Evolutionary conservation across 2,113 vertebrate species (phyloP), one percentile per base, ranked within the genome.

Genomic region (Podarcis raffonei): DNA sequence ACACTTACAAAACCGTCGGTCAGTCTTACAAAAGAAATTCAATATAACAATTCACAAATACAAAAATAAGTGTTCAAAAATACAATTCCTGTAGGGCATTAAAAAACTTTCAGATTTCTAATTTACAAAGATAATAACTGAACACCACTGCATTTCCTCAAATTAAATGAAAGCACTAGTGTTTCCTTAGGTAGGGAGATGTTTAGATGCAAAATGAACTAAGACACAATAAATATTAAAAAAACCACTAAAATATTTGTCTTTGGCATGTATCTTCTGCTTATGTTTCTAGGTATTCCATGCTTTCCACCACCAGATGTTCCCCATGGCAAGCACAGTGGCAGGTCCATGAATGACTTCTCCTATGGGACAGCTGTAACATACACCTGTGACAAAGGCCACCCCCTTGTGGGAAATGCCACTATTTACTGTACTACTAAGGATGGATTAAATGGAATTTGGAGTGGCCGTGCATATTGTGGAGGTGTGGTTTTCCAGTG

Each of bases 401-500:
- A 91, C 74, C 93, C 94, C 0, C 94, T 96, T 2, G 78, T 92
- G 0, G 96, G 95, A 66, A 71, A 97, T 42, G 39, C 85, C 57
- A 94, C 92, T 89, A 90, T 96, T 85, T 35, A 94, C 90, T 97
- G 96, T 68, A 97, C 95, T 89, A 96, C 90, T 68, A 53, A 1
- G 3, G 96, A 96, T 0, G 93, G 94, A 35, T 0, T 0, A 2
- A 92, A 88, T 25, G 96, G 96, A 11, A 87, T 88, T 65, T 96
- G 95, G 95, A 95, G 92, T 80, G 84, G 87, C 11, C 89, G 65
- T 37, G 89, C 81, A 27, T 94, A 93, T 75, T 96, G 95, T 72
- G 77, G 88, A 89, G 88, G 88, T 89, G 22, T 32, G 57, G 27
- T n/a, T 66, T 68, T 76, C 75, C 25, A 3, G 39, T 22, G 53